phyloP scores from a whole-genome alignment of 2,113 vertebrate species.

The Protobothrops flavoviridis region DNA sequence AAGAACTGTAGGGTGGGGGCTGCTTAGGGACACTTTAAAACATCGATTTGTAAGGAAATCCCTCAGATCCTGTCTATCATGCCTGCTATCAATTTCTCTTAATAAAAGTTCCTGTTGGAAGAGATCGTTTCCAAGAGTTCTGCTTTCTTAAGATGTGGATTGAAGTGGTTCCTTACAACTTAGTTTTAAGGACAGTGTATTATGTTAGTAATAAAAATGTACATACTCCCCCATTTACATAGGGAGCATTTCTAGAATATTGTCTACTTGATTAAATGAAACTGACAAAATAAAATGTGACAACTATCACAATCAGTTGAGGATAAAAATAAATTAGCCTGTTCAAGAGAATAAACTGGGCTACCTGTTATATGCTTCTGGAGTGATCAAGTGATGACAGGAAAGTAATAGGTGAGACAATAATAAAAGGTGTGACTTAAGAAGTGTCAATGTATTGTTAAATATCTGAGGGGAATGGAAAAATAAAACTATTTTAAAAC shows the following conservation, averaged over 20 bases:
- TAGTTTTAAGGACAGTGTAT: background rate
- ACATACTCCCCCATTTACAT: background rate
- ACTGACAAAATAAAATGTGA: background rate
- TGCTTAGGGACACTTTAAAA: no score
- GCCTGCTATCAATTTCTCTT: no score
- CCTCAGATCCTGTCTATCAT: no score
- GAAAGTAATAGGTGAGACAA: conserved; percentile 26
- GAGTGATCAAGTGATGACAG: conserved; percentile 30
- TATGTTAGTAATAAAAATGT: background rate
- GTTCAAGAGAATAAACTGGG: background rate
- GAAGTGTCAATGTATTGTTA: conserved; percentile 10
- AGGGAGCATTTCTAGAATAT: background rate
- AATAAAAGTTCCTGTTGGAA: no score
- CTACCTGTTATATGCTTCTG: background rate
- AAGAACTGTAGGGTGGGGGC: no score
- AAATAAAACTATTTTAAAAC: background rate
- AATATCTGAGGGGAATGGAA: background rate
- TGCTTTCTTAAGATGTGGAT: no score
- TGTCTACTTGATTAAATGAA: background rate
- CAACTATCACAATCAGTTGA: conserved; percentile 18
- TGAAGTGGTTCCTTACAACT: no score
- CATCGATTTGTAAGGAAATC: no score
- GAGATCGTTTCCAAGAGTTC: no score
- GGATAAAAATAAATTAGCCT: conserved; percentile 15
- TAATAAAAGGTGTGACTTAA: background rate